Evolutionary conservation across 2,797 vertebrate genomes (phyloP).

Genomic region (Gallirallus australis): DNA sequence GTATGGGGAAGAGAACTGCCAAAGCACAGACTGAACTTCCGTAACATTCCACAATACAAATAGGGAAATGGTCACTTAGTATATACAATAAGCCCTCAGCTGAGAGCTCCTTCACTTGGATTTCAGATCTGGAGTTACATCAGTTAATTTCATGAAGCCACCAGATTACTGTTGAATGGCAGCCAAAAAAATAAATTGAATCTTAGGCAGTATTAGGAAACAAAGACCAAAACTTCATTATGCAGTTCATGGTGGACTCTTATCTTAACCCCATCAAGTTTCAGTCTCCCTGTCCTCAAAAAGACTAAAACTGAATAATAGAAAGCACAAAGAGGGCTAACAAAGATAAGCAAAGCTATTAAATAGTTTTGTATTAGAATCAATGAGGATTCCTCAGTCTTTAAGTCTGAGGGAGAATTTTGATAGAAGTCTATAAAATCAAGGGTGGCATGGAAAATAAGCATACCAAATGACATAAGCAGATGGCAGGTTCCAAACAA

Average conservation of each 20-base stretch:
- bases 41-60: neutral
- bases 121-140: neutral
- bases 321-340: neutral
- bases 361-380: neutral
- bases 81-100: neutral
- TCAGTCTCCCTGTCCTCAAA: neutral
- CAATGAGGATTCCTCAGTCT: neutral
- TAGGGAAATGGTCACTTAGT: neutral
- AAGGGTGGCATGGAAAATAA: neutral
- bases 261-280: neutral
- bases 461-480: neutral
- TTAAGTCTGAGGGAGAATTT: neutral
- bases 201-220: neutral
- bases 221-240: neutral
- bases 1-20: rapidly evolving
- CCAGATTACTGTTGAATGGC: neutral
- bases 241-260: neutral
- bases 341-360: neutral
- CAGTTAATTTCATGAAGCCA: neutral
- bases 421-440: neutral
- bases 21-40: neutral
- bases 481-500: neutral
- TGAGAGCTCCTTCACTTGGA: neutral
- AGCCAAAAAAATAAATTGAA: neutral
- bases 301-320: neutral